phyloP scores from a whole-genome alignment of 2,113 vertebrate genomes.

The Lycaon pictus region DNA sequence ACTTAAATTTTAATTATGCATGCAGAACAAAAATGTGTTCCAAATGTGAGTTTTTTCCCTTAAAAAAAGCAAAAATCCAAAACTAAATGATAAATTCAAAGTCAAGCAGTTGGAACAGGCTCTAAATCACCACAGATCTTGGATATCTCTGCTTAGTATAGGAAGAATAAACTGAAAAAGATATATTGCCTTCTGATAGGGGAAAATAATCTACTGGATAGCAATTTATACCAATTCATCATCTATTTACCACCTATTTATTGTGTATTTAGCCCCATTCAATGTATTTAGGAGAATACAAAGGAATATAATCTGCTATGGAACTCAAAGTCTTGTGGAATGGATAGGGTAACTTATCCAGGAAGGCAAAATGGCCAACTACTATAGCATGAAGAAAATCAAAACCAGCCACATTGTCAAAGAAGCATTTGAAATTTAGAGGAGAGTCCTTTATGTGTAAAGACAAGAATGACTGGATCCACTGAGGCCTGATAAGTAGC shows the following conservation, averaged over 20 bases:
- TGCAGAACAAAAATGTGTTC: constrained; percentile 62
- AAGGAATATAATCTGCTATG: neutral
- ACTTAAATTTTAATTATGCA: constrained; percentile 70
- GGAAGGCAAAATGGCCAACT: neutral
- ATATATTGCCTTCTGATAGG: neutral
- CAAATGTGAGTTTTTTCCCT: constrained; percentile 30
- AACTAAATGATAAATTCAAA: constrained; percentile 73
- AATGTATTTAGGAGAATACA: constrained; percentile 13
- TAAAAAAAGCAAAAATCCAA: constrained; percentile 51
- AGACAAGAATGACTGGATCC: neutral
- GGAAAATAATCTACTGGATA: constrained; percentile 38
- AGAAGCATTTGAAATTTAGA: neutral
- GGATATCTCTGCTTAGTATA: constrained; percentile 20
- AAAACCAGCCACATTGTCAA: neutral
- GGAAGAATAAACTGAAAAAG: constrained; percentile 54
- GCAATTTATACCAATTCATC: constrained; percentile 41
- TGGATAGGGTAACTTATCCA: neutral
- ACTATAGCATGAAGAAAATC: neutral
- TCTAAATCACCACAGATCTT: constrained; percentile 54
- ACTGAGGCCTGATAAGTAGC: neutral
- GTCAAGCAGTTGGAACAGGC: constrained; percentile 45
- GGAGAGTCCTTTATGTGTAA: neutral
- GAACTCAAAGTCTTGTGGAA: neutral
- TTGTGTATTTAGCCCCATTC: neutral
- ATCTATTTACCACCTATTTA: constrained; percentile 44